phyloP scores from a whole-genome alignment of 2,113 vertebrate species.

The Caranx ignobilis region DNA sequence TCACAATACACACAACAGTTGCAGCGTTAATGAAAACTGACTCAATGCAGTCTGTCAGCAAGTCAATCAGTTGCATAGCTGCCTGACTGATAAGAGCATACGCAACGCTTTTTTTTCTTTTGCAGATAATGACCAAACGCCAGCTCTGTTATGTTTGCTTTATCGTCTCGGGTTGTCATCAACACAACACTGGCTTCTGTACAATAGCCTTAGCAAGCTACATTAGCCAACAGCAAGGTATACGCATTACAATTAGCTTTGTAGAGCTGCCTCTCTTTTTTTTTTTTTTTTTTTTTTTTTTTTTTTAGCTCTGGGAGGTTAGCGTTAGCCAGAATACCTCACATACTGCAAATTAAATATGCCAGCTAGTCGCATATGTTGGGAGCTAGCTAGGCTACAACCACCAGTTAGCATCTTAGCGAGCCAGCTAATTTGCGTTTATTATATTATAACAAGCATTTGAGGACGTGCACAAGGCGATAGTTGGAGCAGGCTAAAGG shows the following conservation, averaged over 20 bases:
- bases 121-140: constrained; percentile 18
- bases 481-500: constrained; percentile 52
- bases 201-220: constrained; percentile 20
- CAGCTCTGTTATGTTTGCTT: constrained; percentile 14
- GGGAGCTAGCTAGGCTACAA: constrained; percentile 52
- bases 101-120: constrained; percentile 12
- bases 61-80: constrained; percentile 45
- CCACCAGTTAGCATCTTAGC: constrained; percentile 59
- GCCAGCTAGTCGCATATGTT: constrained; percentile 45
- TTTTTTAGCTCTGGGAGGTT: constrained; percentile 44
- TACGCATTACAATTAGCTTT: constrained; percentile 72
- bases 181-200: constrained; percentile 28
- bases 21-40: constrained; percentile 51
- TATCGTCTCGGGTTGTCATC: constrained; percentile 6
- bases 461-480: neutral
- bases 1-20: constrained; percentile 36
- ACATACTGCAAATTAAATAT: constrained; percentile 51
- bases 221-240: constrained; percentile 54
- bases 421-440: constrained; percentile 43
- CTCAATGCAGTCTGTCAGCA: constrained; percentile 59
- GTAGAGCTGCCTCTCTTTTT: constrained; percentile 20
- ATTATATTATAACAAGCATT: neutral
- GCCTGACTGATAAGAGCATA: constrained; percentile 32
- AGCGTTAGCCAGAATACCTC: constrained; percentile 60
- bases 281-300: too few species aligned